Conservation (phyloP, 2,888 invertebrate species). For the Melieria picta region DNA sequence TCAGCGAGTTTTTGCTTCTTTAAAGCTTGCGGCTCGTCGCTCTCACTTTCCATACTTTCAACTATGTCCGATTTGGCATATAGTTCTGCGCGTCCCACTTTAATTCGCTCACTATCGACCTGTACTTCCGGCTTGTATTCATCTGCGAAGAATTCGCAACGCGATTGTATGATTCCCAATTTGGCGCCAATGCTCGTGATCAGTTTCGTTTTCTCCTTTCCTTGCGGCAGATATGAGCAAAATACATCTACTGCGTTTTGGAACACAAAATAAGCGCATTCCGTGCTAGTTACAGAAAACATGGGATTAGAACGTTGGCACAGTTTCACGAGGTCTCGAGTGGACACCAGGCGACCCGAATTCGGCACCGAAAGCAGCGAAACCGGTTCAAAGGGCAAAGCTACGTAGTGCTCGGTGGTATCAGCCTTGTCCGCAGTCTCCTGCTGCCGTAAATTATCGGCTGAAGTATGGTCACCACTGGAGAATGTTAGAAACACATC, state of each 20-base stretch:
- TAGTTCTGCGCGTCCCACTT: slow-evolving; percentile 77
- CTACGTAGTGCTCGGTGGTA: slow-evolving; percentile 53
- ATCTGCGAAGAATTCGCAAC: slow-evolving; percentile 82
- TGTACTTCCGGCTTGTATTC: slow-evolving; percentile 82
- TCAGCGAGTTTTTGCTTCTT: slow-evolving; percentile 57
- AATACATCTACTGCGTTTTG: slow-evolving; percentile 94
- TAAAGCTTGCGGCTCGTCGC: slow-evolving; percentile 36
- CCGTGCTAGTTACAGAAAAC: slow-evolving; percentile 76
- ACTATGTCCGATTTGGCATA: slow-evolving; percentile 52
- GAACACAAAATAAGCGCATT: slow-evolving; percentile 68
- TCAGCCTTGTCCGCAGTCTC: slow-evolving; percentile 61
- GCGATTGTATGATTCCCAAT: slow-evolving; percentile 83
- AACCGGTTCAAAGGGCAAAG: slow-evolving; percentile 58
- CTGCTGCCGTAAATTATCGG: slow-evolving; percentile 59
- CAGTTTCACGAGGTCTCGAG: slow-evolving; percentile 92
- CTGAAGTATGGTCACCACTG: slow-evolving; percentile 72
- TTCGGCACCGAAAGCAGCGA: slow-evolving; percentile 50
- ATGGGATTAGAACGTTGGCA: slow-evolving; percentile 81
- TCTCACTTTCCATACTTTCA: slow-evolving; percentile 27
- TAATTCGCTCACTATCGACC: slow-evolving; percentile 69
- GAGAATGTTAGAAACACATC: slow-evolving; percentile 86
- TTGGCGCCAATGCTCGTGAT: slow-evolving; percentile 81
- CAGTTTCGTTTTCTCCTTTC: slow-evolving; percentile 73
- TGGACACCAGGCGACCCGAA: slow-evolving; percentile 76
- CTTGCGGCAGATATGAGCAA: slow-evolving; percentile 79